Evolutionary conservation across 1,140 invertebrate genomes (phyloP).

Genomic region (Pinna nobilis): DNA sequence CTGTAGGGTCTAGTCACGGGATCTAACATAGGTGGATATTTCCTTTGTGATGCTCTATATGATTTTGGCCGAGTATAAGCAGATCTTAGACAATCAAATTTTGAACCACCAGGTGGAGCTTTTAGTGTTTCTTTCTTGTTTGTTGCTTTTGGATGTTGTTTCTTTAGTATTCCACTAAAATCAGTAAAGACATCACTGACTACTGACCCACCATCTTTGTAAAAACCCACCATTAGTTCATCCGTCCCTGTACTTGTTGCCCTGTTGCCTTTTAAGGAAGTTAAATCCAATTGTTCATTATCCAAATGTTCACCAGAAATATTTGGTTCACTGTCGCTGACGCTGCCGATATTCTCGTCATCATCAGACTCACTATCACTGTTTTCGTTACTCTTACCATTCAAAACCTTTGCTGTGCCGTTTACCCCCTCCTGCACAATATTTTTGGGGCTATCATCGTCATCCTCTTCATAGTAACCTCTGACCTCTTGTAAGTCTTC

Average conservation of each 20-base stretch:
- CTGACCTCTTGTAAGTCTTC: too few relatives aligned
- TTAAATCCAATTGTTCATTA: constrained; percentile 10
- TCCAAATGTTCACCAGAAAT: constrained; percentile 17
- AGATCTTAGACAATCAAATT: constrained; percentile 35
- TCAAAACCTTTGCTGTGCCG: too few relatives aligned
- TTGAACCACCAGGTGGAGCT: constrained; percentile 12
- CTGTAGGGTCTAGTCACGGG: neutral
- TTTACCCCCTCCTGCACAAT: too few relatives aligned
- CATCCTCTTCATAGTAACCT: too few relatives aligned
- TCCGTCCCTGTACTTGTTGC: constrained; percentile 34
- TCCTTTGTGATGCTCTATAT: neutral
- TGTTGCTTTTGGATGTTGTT: neutral
- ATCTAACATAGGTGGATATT: neutral
- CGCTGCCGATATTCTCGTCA: constrained; percentile 57
- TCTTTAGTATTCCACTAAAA: constrained; percentile 8
- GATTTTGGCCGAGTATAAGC: constrained; percentile 15
- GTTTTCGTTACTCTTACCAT: constrained; percentile 1
- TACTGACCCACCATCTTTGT: constrained; percentile 41
- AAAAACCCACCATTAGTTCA: constrained; percentile 46
- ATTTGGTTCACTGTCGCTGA: constrained; percentile 50
- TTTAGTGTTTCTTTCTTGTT: neutral
- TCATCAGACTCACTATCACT: constrained; percentile 30
- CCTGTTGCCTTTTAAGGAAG: constrained; percentile 11
- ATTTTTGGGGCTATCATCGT: too few relatives aligned
- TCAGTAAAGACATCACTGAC: constrained; percentile 55